Evolutionary conservation across 2,888 invertebrate species (phyloP), one percentile per base, ranked within the genome.

Genomic region (Dorcus hopei): DNA sequence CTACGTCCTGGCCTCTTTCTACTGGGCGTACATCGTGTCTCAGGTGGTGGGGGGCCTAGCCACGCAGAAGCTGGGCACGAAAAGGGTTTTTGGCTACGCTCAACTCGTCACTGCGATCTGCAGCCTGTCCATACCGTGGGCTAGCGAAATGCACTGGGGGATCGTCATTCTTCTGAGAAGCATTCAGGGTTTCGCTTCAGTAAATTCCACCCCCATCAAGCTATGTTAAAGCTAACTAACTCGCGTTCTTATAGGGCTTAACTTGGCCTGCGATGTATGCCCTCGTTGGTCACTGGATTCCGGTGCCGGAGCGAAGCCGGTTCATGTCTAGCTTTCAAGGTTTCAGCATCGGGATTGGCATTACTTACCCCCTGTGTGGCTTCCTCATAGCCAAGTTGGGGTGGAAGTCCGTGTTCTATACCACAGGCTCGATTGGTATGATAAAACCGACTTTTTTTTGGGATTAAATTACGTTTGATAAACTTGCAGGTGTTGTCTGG

Each of bases 231-330:
- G 6, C 26, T 33, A 7, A 11, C 40, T 9, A 40, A 40, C 2
- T 40, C 9, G 9, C 26, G 54, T 57, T 61, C 54, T 71, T 71
- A 58, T 65, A 85, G 84, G 88, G 88, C 33, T 74, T 88, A 56
- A 89, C 88, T 9, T 89, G 88, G 88, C 88, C 88, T 9, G 88
- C 88, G 1, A 89, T 89, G 88, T 89, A 88, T 71, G 87, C 88
- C 0, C 80, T 88, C 58, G 88, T 88, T 33, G 88, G 87, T 3
- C 85, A 84, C 67, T 89, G 88, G 88, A 88, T 88, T 62, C 88
- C 88, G 7, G 80, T 86, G n/a, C 81, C 82, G 6, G 88, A 89
- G 73, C 80, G 88, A 52, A 87, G 87, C 53, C 81, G 88, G 56
- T 89, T 89, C 72, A 89, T 89, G 88, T 88, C 88, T 48, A 87